These are phyloP conservation scores for Spilosoma lubricipeda DNA, from an alignment of 2,888 invertebrate species.

Conservation along the genomic window DNA sequence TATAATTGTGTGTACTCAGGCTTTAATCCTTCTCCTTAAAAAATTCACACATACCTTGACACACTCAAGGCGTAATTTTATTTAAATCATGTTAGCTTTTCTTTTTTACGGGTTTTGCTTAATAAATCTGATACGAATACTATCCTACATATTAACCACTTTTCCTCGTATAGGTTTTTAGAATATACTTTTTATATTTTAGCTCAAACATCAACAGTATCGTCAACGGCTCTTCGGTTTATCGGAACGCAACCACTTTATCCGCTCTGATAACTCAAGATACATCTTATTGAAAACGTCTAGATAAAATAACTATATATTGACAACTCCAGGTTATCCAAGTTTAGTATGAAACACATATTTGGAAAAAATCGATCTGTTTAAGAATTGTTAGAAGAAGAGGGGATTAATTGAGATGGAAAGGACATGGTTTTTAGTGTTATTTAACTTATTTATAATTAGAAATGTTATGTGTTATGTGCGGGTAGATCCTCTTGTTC, in stretches of 20 bases:
- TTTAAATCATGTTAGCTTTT: no score
- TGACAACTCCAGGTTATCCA: conserved; percentile 27
- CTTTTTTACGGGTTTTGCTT: neutral
- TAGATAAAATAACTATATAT: conserved; percentile 63
- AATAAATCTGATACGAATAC: neutral
- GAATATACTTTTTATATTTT: neutral
- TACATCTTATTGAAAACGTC: conserved; percentile 58
- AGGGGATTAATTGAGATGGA: conserved; percentile 47
- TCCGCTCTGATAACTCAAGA: conserved; percentile 46
- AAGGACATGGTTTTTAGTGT: conserved; percentile 40
- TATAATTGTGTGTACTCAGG: neutral
- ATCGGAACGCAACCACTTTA: conserved; percentile 51
- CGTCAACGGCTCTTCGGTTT: conserved; percentile 12
- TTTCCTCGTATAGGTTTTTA: neutral
- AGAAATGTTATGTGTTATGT: conserved; percentile 51
- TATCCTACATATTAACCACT: neutral
- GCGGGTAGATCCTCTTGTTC: conserved; percentile 77
- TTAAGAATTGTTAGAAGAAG: no score
- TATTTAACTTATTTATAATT: conserved; percentile 44
- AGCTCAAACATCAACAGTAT: conserved; percentile 2
- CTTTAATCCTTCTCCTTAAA: no score
- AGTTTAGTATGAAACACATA: conserved; percentile 16
- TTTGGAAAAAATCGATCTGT: neutral
- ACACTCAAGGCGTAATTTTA: no score
- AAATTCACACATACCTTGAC: no score